Evolutionary conservation across 2,888 invertebrate genomes (phyloP).

Genomic region (Pteria penguin): DNA sequence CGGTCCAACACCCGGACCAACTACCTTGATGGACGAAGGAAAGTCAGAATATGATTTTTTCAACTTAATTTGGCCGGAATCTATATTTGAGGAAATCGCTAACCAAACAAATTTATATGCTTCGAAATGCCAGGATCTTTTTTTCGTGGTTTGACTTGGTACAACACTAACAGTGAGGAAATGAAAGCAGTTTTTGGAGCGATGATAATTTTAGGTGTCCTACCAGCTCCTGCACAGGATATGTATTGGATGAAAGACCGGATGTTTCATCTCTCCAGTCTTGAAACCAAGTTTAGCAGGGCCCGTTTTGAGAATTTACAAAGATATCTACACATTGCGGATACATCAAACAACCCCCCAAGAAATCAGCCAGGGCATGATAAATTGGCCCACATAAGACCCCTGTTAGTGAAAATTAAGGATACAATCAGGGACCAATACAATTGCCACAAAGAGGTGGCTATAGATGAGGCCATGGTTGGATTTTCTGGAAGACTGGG

Average conservation of each 20-base stretch:
- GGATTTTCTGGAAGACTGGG: too few relatives aligned
- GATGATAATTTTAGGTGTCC: conserved; percentile 16
- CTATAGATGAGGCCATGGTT: too few relatives aligned
- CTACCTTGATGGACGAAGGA: background rate
- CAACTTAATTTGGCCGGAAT: conserved; percentile 11
- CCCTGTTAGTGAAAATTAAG: too few relatives aligned
- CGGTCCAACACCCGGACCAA: conserved; percentile 10
- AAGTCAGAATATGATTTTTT: conserved; percentile 14
- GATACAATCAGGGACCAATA: too few relatives aligned
- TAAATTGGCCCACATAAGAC: conserved; percentile 28
- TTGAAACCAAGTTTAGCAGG: conserved; percentile 22
- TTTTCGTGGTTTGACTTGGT: too few relatives aligned
- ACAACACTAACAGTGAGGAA: conserved; percentile 9
- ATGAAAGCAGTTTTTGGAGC: conserved; percentile 12
- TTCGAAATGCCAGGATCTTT: too few relatives aligned
- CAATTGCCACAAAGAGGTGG: too few relatives aligned
- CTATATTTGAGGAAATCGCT: too few relatives aligned
- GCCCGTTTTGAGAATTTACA: conserved; percentile 17
- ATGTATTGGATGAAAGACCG: conserved; percentile 21
- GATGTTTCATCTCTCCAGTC: conserved; percentile 18
- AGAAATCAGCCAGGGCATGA: conserved; percentile 27
- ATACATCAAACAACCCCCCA: conserved; percentile 9
- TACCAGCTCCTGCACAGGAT: conserved; percentile 14
- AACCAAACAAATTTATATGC: too few relatives aligned
- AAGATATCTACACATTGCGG: conserved; percentile 16